Evolutionary conservation across 2,888 invertebrate genomes (phyloP).

Genomic region (Papilio gigon): DNA sequence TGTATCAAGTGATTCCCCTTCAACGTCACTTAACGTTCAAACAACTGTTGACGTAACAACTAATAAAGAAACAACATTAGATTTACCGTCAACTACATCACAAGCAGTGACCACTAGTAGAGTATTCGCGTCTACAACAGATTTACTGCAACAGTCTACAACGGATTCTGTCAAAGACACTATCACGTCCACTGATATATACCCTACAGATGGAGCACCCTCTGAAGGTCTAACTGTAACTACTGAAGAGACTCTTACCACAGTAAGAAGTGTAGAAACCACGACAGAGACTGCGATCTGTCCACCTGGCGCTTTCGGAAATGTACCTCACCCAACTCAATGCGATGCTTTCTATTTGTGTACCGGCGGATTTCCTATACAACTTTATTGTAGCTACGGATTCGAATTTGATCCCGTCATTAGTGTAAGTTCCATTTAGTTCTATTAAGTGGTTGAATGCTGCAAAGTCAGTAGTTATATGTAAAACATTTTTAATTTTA

Average conservation of each 20-base stretch:
- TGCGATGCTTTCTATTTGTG: slow-evolving; percentile 59
- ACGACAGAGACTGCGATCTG: slow-evolving; percentile 47
- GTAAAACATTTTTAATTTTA: neutral
- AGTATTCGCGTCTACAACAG: neutral
- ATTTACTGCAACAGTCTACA: neutral
- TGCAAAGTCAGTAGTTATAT: too few species aligned
- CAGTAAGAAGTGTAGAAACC: neutral
- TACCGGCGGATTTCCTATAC: slow-evolving; percentile 49
- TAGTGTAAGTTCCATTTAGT: slow-evolving; percentile 41
- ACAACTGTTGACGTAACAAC: neutral
- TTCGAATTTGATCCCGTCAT: slow-evolving; percentile 42
- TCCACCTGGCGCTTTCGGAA: slow-evolving; percentile 51
- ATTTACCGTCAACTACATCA: neutral
- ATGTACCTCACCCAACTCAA: slow-evolving; percentile 53
- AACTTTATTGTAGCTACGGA: slow-evolving; percentile 45
- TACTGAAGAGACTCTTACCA: neutral
- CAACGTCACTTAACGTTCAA: neutral
- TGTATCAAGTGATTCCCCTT: neutral
- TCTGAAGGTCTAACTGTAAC: neutral
- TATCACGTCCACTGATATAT: neutral
- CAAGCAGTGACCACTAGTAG: neutral
- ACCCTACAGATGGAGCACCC: neutral
- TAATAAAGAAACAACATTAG: neutral
- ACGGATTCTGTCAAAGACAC: neutral
- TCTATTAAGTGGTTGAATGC: neutral